Evolutionary conservation across 64 coral and sea anemone species (phyloP).

Genomic region (Montipora sp.): DNA sequence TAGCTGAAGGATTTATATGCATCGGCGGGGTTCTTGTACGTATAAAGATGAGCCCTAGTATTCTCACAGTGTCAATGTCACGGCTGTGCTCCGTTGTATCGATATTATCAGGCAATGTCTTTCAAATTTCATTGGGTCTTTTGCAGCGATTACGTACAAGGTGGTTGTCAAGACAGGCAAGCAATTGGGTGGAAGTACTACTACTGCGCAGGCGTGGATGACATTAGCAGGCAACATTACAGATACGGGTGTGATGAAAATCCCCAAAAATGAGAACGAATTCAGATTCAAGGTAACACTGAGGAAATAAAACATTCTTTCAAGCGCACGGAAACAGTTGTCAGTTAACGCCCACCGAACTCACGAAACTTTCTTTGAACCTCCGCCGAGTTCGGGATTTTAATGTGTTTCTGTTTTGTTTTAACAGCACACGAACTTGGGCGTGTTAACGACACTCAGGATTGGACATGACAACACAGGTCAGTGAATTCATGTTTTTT

Average conservation of each 20-base stretch:
- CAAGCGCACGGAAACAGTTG: no score
- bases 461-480: conserved; percentile 96
- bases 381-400: background rate
- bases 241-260: conserved; percentile 80
- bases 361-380: background rate
- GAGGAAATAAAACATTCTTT: no score
- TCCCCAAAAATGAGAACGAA: conserved; percentile 97
- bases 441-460: conserved; percentile 88
- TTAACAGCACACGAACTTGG: conserved; percentile 85
- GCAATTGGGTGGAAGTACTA: conserved; percentile 82
- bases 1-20: no score
- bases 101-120: background rate
- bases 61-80: no score
- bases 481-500: background rate
- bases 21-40: no score
- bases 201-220: conserved; percentile 95
- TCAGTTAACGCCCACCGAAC: no score
- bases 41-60: no score
- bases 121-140: background rate
- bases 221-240: conserved; percentile 78
- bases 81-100: no score
- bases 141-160: conserved; percentile 91
- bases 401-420: background rate
- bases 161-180: conserved; percentile 96
- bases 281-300: conserved; percentile 91